Evolutionary conservation across 2,888 invertebrate genomes (phyloP).

Genomic region (Falcaria lacertinaria): DNA sequence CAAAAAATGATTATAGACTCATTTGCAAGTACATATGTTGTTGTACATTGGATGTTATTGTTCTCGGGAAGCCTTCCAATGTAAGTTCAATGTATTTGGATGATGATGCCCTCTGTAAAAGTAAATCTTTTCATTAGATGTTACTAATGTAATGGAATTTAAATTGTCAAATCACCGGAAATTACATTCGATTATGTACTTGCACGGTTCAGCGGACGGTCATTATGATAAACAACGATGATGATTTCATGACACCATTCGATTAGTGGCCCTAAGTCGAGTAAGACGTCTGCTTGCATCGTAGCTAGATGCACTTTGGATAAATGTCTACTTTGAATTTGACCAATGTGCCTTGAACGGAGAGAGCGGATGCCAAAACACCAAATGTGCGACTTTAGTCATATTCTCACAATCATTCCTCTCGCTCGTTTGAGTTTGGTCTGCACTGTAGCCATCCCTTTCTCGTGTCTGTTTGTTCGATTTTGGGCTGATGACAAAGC

Average conservation of each 20-base stretch:
- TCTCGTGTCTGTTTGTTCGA: conserved; percentile 47
- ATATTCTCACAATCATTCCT: conserved; percentile 26
- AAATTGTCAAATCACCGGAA: conserved; percentile 56
- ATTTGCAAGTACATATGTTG: conserved; percentile 11
- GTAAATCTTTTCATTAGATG: conserved; percentile 4
- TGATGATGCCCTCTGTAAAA: conserved; percentile 6
- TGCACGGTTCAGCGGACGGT: conserved; percentile 36
- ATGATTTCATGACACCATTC: conserved; percentile 22
- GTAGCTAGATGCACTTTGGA: conserved; percentile 19
- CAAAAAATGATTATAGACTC: conserved; percentile 14
- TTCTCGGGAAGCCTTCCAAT: conserved; percentile 1
- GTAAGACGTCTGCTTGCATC: conserved; percentile 24
- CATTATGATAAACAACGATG: conserved; percentile 35
- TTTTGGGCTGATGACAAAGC: conserved; percentile 69
- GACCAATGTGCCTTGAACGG: conserved; percentile 34
- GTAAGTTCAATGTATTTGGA: conserved; percentile 3
- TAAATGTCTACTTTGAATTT: conserved; percentile 32
- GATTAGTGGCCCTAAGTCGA: conserved; percentile 20
- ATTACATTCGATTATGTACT: conserved; percentile 52
- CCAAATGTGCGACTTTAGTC: conserved; percentile 38
- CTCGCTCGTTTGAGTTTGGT: conserved; percentile 26
- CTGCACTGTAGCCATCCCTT: conserved; percentile 28
- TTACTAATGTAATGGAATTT: conserved; percentile 36
- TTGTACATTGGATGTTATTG: conserved; percentile 8
- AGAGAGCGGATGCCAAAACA: conserved; percentile 37